Conservation (phyloP, 1,140 invertebrate genomes). For the Macrostomum lignano region DNA sequence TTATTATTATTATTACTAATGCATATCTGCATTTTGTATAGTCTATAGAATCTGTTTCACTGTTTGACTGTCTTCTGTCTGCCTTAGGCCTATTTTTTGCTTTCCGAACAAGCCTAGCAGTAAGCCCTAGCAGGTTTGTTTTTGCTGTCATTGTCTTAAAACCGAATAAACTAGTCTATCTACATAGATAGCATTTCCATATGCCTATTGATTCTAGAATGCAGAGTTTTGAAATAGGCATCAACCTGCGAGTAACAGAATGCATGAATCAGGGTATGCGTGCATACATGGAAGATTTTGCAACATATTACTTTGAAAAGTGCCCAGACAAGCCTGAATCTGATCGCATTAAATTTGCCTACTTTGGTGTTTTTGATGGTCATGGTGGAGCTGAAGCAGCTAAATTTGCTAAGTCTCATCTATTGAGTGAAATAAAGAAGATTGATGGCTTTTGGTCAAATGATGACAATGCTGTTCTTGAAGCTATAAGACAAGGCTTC, state of each 20-base stretch:
- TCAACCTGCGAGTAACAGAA: conserved; percentile 1
- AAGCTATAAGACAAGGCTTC: conserved; percentile 61
- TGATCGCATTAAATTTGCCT: conserved; percentile 44
- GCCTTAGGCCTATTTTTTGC: too few species aligned
- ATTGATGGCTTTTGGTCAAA: conserved; percentile 75
- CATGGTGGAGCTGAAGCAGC: conserved; percentile 76
- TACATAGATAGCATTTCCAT: too few species aligned
- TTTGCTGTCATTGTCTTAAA: too few species aligned
- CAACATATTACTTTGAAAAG: conserved; percentile 7
- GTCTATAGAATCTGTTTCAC: too few species aligned
- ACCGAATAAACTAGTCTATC: too few species aligned
- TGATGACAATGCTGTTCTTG: conserved; percentile 58
- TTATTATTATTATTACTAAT: too few species aligned
- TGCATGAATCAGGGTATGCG: not conserved
- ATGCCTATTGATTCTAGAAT: too few species aligned
- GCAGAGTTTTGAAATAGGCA: conserved; percentile 2
- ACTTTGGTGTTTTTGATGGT: conserved; percentile 85
- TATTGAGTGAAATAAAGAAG: conserved; percentile 71
- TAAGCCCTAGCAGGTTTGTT: too few species aligned
- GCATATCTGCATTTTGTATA: too few species aligned
- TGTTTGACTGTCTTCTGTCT: too few species aligned
- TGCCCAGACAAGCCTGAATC: too few species aligned
- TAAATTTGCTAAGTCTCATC: conserved; percentile 63
- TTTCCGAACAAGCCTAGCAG: too few species aligned
- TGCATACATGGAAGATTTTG: conserved; percentile 8